A percentile compares a stretch with the other conserved stretches of the same genome.
These are phyloP conservation scores for Limnephilus rhombicus DNA, from an alignment of 2,888 invertebrate genomes.

Conservation along the genomic window DNA sequence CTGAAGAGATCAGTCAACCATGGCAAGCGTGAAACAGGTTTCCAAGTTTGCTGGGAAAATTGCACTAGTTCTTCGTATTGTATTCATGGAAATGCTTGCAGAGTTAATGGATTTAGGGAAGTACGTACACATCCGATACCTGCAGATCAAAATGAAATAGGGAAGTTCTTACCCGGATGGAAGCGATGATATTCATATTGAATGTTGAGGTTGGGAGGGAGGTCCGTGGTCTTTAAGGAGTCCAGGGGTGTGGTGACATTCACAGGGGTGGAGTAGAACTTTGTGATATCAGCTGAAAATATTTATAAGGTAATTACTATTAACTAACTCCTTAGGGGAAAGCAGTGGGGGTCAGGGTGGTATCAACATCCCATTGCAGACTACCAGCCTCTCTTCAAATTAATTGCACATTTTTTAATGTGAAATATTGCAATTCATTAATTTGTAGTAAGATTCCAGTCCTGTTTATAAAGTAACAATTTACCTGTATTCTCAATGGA, in stretches of 20 bases:
- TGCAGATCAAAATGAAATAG: neutral
- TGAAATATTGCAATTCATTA: neutral
- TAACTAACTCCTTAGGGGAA: too few relatives aligned
- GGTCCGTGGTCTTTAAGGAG: constrained; percentile 81
- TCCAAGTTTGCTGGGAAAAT: neutral
- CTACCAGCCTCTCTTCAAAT: neutral
- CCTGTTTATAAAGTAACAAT: constrained; percentile 63
- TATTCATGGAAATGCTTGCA: neutral
- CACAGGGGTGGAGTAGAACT: constrained; percentile 86
- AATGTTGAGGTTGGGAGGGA: constrained; percentile 93
- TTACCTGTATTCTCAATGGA: constrained; percentile 85
- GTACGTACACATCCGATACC: constrained; percentile 70
- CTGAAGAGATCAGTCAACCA: neutral
- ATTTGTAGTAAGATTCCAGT: constrained; percentile 42
- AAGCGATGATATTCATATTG: constrained; percentile 89
- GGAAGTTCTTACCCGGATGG: constrained; percentile 81
- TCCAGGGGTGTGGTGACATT: constrained; percentile 86
- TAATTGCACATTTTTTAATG: neutral
- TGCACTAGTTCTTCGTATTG: neutral
- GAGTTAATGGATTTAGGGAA: neutral
- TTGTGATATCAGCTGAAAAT: constrained; percentile 80
- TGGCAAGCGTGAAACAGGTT: neutral
- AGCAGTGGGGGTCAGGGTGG: too few relatives aligned
- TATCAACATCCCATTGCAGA: too few relatives aligned
- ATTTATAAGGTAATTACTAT: neutral